Conservation (phyloP, 2,888 invertebrate species). For the Nephrocerus scutellatus region DNA sequence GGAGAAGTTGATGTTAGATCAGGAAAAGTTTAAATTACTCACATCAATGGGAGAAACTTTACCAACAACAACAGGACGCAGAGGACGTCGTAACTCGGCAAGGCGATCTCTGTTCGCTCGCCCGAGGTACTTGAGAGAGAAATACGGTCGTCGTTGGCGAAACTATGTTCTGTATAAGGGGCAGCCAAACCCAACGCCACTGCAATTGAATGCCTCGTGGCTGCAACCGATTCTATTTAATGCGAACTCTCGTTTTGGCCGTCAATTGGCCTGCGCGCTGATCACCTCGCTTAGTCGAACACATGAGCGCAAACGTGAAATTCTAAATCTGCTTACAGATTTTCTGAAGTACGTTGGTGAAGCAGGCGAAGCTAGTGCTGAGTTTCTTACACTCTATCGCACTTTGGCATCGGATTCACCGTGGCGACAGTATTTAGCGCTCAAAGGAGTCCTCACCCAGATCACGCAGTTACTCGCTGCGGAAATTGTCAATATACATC, state of each 20-base stretch:
- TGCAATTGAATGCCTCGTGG: conserved; percentile 63
- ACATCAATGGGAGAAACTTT: no score
- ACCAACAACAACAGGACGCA: no score
- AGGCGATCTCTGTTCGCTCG: no score
- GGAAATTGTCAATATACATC: conserved; percentile 83
- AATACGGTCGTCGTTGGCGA: conserved; percentile 67
- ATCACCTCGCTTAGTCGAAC: conserved; percentile 73
- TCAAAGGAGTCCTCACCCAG: conserved; percentile 76
- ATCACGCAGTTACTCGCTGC: conserved; percentile 79
- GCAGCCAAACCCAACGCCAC: conserved; percentile 44
- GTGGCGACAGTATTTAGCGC: conserved; percentile 89
- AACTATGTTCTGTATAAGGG: conserved; percentile 38
- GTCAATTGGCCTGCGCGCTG: conserved; percentile 84
- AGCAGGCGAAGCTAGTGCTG: conserved; percentile 87
- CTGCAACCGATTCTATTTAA: conserved; percentile 88
- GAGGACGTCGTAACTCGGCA: no score
- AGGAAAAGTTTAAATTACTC: no score
- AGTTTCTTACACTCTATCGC: conserved; percentile 82
- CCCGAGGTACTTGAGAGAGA: conserved; percentile 68
- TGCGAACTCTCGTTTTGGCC: conserved; percentile 78
- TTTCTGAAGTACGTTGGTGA: conserved; percentile 79
- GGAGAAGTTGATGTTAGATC: no score
- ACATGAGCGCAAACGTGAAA: conserved; percentile 61
- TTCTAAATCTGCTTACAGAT: conserved; percentile 79
- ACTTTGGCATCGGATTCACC: conserved; percentile 75